These are phyloP conservation scores for Hippocampus guttulatus DNA, from an alignment of 2,113 vertebrate genomes.

Conservation along the genomic window DNA sequence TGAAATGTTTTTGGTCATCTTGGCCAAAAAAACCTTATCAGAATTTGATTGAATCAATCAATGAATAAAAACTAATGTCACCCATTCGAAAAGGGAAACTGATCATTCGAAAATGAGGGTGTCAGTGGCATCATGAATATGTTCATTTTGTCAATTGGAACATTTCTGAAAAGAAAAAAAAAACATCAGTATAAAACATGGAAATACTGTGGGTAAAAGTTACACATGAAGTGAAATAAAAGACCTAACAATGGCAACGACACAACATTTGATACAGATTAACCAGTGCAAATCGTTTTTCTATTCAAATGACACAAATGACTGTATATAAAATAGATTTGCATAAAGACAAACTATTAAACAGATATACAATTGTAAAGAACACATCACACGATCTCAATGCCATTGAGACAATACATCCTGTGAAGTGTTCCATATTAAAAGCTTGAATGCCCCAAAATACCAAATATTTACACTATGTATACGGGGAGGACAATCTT, in stretches of 20 bases:
- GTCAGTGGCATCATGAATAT: background rate
- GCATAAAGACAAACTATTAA: background rate
- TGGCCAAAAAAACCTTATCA: background rate
- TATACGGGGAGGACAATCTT: too few species aligned
- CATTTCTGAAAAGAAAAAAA: background rate
- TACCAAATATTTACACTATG: too few species aligned
- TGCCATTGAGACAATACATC: too few species aligned
- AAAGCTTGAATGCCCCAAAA: too few species aligned
- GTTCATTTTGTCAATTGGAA: background rate
- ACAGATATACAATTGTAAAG: background rate
- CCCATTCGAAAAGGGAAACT: background rate
- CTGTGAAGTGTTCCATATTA: too few species aligned
- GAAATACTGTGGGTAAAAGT: background rate
- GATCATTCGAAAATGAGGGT: background rate
- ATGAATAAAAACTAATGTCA: background rate
- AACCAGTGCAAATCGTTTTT: background rate
- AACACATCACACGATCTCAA: too few species aligned
- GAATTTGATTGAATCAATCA: too few species aligned
- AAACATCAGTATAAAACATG: background rate
- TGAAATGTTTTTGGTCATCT: background rate
- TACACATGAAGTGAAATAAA: background rate
- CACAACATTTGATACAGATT: too few species aligned
- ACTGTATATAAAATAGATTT: background rate
- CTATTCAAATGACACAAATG: background rate
- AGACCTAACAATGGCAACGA: too few species aligned